Base-by-base conservation (phyloP, 2,797 vertebrate species). In the Nannoperca australis region DNA sequence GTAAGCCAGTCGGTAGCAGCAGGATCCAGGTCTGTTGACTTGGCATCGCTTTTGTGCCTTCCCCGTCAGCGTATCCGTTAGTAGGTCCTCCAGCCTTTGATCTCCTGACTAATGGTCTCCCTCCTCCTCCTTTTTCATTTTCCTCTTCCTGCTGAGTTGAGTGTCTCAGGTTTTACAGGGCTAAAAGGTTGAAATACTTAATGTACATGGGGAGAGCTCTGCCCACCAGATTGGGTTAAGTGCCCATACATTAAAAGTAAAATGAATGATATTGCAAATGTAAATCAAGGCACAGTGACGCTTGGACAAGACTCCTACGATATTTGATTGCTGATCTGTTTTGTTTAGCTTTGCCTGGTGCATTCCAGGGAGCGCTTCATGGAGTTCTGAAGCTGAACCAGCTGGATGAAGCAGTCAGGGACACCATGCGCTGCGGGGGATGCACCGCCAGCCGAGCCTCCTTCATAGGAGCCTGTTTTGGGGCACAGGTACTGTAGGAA, bases 381-480 rank as follows among this genome's bases (percentile, higher is more conserved):
- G 92, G 79, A 22, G 90, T 94, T 86, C 87, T 95, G 90, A 94
- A 81, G 0, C 79, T 76, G 72, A 90, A 53, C 63, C 81, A 72
- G 74, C 81, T 94, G 81, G 91, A 93, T 18, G 90, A 92, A 73
- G 93, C 92, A 0, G 92, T 95, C 81, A 91, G 94, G 77, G 84
- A 85, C 89, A 94, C 92, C 83, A 94, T 95, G 91, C 90, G 93
- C 76, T 67, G 92, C 12, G 93, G 94, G 85, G 92, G 93, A 73
- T 94, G 93, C 93, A 93, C 92, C 62, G 79, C 93, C 76, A 95
- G 94, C 78, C 67, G 94, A 27, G 75, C 91, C 77, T 89, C 93
- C 70, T 95, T 94, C 85, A 94, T 95, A 2, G 93, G 93, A 79
- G 94, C 93, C 70, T 95, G 93, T n/a, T 90, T 94, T 11, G 93